Evolutionary conservation across 2,888 invertebrate species (phyloP), one percentile per base, ranked within the genome.

Genomic region (Byasa hedistus): DNA sequence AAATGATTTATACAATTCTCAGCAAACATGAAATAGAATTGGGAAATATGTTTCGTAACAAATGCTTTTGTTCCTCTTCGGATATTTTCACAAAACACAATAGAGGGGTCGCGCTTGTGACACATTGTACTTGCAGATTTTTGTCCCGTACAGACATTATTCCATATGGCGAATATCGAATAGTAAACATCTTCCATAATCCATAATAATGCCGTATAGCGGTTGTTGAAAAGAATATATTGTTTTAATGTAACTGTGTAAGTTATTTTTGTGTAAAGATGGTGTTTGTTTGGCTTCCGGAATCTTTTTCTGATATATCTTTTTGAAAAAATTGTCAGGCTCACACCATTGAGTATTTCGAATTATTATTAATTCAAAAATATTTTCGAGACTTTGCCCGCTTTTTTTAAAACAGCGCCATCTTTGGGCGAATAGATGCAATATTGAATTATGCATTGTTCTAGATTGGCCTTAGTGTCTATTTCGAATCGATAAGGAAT

Each of bases 91-190:
- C 55, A 60, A 60, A 55, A 55, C 22, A 55, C 48, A 44, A 22
- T 24, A 23, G 27, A 48, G n/a, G 57, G 59, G 55, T n/a, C n/a
- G 17, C 51, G 62, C 39, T 10, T 32, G 57, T 15, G 24, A 36
- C 56, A 63, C 36, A 64, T 64, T 64, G 64, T 58, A 57, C 64
- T 57, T 64, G 64, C 52, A 64, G 51, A 64, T 64, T 64, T 64
- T 52, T 57, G 51, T 17, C 64, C 19, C 52, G 57, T 55, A 55
- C 55, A 59, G 48, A 65, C 59, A 59, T 59, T 65, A 60, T 60
- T 65, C 59, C 55, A 12, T 36, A 44, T 55, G 44, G 54, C 10
- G 44, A 55, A 64, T 55, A 65, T 65, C 55, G 55, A 65, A 64
- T 58, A 22, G 54, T 22, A 55, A 60, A 59, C 55, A 21, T 19